phyloP scores from a whole-genome alignment of 2,888 invertebrate species.

The Cheilosia vulpina region DNA sequence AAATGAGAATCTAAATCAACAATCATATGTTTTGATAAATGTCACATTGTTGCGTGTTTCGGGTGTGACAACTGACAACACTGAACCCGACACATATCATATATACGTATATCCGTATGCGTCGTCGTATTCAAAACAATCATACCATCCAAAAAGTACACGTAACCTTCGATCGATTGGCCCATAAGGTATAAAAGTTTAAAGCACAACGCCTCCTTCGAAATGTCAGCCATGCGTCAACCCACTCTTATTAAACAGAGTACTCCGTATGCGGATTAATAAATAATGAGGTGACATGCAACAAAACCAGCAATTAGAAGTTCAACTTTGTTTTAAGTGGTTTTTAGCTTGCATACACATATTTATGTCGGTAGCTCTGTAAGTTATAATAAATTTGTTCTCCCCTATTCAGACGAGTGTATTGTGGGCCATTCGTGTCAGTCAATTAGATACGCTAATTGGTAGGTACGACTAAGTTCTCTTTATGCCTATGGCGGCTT shows the following conservation, averaged over 20 bases:
- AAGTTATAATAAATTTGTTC: constrained; percentile 16
- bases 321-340: constrained; percentile 41
- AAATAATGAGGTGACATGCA: constrained; percentile 67
- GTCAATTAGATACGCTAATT: constrained; percentile 55
- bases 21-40: neutral
- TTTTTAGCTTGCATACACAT: constrained; percentile 10
- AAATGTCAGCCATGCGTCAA: neutral
- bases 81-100: neutral
- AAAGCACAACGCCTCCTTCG: neutral
- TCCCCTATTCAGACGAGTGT: constrained; percentile 22
- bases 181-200: neutral
- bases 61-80: neutral
- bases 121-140: constrained; percentile 12
- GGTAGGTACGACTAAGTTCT: constrained; percentile 18
- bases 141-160: constrained; percentile 14
- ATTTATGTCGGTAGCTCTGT: constrained; percentile 6
- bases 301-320: constrained; percentile 59
- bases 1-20: too few species aligned
- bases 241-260: constrained; percentile 38
- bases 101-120: neutral
- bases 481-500: neutral
- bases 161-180: constrained; percentile 41
- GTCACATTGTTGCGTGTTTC: constrained; percentile 10
- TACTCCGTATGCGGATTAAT: constrained; percentile 47
- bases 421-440: constrained; percentile 55